Evolutionary conservation across 2,113 vertebrate genomes (phyloP), one percentile per base, ranked within the genome.

Genomic region (Todiramphus chloris): DNA sequence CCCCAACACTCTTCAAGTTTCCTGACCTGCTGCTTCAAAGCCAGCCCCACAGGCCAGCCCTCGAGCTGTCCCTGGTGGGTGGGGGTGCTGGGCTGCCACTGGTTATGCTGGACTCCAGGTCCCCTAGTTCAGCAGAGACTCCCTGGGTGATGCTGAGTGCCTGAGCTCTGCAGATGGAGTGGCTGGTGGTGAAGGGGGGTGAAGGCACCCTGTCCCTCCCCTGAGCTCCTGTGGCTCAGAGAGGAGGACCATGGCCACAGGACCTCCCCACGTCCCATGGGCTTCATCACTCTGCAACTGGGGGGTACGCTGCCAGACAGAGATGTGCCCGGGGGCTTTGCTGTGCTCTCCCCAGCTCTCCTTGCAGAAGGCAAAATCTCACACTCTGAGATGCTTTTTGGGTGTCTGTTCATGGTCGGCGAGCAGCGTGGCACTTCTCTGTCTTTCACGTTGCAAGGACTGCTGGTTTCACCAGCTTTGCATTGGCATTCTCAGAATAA

Each of bases 181-280:
- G 53, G 53, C 53, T 9, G 55, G 6, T 19, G 2, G 17, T 9
- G 24, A 43, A 30, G 50, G 11, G 11, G 64, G 23, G 11, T 31
- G 83, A 67, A 20, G 25, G 31, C 1, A 0, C 50, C 73, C 20
- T 18, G 25, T 30, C 25, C 27, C 43, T 5, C 0, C 0, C 53
- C 39, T 16, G 28, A 0, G 0, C 27, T 68, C 2, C 0, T 56
- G 28, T 2, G 3, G 10, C 23, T 60, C 5, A 3, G 43, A 18
- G 41, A 51, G 30, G n/a, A 18, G 64, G 10, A 20, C 43, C 23
- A 4, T 0, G 1, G 27, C 19, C 24, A 20, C 13, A 19, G 33
- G 39, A 67, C 4, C 15, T 78, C 28, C 46, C 21, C 27, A 4
- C 0, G 15, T 39, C n/a, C 63, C 13, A 3, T 24, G 46, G 12